These are phyloP conservation scores for Syrrhaptes paradoxus DNA, from an alignment of 2,113 vertebrate species.

Conservation along the genomic window DNA sequence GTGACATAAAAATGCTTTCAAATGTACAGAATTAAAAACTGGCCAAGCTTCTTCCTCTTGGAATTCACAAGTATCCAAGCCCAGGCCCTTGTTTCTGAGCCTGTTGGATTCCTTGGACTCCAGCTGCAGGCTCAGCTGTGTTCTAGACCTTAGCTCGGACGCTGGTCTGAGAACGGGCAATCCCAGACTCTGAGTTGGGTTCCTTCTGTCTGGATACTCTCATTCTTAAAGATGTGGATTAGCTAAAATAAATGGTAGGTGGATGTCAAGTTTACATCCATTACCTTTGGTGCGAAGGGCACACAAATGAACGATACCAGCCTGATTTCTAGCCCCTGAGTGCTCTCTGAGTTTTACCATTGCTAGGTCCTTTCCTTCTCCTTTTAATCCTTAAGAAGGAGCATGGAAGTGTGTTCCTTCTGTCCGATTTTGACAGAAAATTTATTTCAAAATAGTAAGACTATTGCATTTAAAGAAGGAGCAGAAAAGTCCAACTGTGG, in stretches of 20 bases:
- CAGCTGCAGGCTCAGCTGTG: not conserved
- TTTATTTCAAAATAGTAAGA: not conserved
- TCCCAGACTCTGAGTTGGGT: not conserved
- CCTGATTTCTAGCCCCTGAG: not conserved
- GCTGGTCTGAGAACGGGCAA: not conserved
- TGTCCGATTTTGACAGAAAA: not conserved
- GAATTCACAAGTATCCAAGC: not conserved
- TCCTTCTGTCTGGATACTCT: not conserved
- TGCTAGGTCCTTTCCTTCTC: not conserved
- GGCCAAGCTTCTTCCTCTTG: not conserved
- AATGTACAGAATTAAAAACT: not conserved
- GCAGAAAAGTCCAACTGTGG: not conserved
- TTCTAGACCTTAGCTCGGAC: not conserved
- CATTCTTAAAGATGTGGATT: not conserved
- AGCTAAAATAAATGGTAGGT: not conserved
- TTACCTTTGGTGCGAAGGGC: not conserved
- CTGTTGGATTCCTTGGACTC: not conserved
- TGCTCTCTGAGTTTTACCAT: not conserved
- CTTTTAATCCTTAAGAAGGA: not conserved
- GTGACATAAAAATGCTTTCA: not conserved
- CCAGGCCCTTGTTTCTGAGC: not conserved
- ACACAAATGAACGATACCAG: not conserved
- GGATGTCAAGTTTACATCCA: rapidly evolving
- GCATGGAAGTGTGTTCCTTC: not conserved
- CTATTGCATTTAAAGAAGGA: not conserved